Conservation (phyloP, 2,888 invertebrate species). For the Drosophila stalkeri region DNA sequence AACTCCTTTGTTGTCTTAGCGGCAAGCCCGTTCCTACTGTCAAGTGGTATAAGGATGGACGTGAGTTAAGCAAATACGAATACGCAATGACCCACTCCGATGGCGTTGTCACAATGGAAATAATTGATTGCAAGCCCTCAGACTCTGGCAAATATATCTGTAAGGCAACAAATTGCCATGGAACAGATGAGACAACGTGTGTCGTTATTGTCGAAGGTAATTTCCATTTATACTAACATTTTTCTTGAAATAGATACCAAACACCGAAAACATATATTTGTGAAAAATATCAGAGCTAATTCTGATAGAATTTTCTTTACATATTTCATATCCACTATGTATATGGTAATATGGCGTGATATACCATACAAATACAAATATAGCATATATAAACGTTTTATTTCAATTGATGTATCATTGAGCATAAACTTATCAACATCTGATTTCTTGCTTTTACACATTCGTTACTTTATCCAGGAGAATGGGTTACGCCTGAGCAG, state of each 20-base stretch:
- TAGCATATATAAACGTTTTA: background rate
- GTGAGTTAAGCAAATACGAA: conserved; percentile 95
- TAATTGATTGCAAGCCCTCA: conserved; percentile 95
- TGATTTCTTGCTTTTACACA: conserved; percentile 28
- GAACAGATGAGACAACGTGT: conserved; percentile 97
- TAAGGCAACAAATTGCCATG: conserved; percentile 96
- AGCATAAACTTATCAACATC: conserved; percentile 43
- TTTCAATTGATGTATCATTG: background rate
- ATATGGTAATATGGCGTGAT: background rate
- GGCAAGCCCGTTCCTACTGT: conserved; percentile 98
- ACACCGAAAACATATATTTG: background rate
- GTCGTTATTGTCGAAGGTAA: conserved; percentile 98
- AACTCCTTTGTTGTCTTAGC: conserved; percentile 97
- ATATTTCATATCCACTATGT: background rate
- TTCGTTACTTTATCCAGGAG: conserved; percentile 86
- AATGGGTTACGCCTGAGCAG: conserved; percentile 92
- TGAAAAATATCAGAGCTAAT: background rate
- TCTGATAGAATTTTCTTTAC: conserved; percentile 1
- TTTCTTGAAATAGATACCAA: background rate
- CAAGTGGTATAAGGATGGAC: conserved; percentile 96
- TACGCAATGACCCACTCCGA: conserved; percentile 96
- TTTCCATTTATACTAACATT: conserved; percentile 20
- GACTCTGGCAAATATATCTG: conserved; percentile 99
- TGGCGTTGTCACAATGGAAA: conserved; percentile 98
- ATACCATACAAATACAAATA: background rate